Percentiles rank a stretch among this genome's conserved stretches.
These are phyloP conservation scores for Rhabdomys dilectus DNA, from an alignment of 2,113 vertebrate genomes.

Conservation along the genomic window DNA sequence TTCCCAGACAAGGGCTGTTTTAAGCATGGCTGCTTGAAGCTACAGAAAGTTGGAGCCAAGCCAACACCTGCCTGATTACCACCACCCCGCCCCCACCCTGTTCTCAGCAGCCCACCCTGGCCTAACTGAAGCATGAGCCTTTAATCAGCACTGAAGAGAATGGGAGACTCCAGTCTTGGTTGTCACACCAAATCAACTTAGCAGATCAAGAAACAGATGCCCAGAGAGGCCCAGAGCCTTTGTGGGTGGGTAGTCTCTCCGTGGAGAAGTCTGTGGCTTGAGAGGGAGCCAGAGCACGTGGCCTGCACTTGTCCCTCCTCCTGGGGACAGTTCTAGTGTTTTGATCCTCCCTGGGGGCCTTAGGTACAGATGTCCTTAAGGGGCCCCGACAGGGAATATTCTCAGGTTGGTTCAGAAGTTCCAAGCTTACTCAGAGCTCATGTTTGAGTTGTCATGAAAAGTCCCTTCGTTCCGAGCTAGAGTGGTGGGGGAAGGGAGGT, in stretches of 20 bases:
- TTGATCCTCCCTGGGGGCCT: neutral
- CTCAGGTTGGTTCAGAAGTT: constrained; percentile 82
- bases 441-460: constrained; percentile 85
- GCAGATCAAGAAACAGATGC: neutral
- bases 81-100: accelerated
- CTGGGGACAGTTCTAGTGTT: neutral
- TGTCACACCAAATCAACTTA: neutral
- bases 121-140: neutral
- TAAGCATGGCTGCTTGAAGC: neutral
- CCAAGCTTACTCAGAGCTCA: constrained; percentile 85
- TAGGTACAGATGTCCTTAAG: constrained; percentile 21
- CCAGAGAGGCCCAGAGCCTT: constrained; percentile 12
- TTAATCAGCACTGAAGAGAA: neutral
- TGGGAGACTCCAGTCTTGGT: no score
- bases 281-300: neutral
- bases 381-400: constrained; percentile 69
- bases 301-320: neutral
- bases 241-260: neutral
- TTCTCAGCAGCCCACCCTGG: neutral
- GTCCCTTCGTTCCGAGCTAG: constrained; percentile 77
- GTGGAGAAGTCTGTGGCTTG: neutral
- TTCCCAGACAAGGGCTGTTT: neutral
- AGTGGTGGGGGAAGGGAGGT: neutral
- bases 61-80: neutral
- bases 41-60: accelerated